A percentile compares a stretch with the other conserved stretches of the same genome.
Conservation (phyloP, 1,140 invertebrate species). For the Chlorops oryzae region DNA sequence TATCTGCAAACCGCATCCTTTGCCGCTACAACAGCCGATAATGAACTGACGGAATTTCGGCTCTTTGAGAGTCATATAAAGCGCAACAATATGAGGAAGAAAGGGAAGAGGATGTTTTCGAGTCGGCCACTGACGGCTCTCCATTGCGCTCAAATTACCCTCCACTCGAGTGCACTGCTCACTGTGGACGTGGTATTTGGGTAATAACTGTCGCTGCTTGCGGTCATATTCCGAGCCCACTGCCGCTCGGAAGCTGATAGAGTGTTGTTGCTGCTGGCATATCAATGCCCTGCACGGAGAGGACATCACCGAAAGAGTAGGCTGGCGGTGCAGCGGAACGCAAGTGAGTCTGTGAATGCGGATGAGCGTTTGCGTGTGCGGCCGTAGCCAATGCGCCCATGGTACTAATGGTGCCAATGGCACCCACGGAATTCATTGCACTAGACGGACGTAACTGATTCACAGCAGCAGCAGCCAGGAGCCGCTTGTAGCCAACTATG, state of each 20-base stretch:
- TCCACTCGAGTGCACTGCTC: too few relatives aligned
- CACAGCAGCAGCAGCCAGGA: conserved; percentile 42
- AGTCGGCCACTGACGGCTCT: too few relatives aligned
- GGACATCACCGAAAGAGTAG: conserved; percentile 63
- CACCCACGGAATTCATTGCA: too few relatives aligned
- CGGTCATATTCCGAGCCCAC: conserved; percentile 63
- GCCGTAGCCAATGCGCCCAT: conserved; percentile 37
- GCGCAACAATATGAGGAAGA: too few relatives aligned
- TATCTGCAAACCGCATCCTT: too few relatives aligned
- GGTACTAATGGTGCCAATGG: too few relatives aligned
- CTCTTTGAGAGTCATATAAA: too few relatives aligned
- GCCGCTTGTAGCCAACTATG: conserved; percentile 40
- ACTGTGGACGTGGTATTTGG: conserved; percentile 55
- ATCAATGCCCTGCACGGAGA: conserved; percentile 61
- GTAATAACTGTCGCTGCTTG: conserved; percentile 41
- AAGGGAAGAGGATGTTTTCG: too few relatives aligned
- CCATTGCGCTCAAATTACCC: too few relatives aligned
- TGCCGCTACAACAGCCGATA: too few relatives aligned
- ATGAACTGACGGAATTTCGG: too few relatives aligned
- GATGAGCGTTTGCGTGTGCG: conserved; percentile 27
- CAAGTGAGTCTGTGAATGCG: conserved; percentile 13
- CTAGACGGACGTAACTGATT: conserved; percentile 27
- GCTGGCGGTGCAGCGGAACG: conserved; percentile 22
- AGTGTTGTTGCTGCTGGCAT: conserved; percentile 51
- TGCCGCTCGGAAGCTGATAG: conserved; percentile 55